Conservation (phyloP, 2,888 invertebrate species). For the Mesorhabditis sp. region DNA sequence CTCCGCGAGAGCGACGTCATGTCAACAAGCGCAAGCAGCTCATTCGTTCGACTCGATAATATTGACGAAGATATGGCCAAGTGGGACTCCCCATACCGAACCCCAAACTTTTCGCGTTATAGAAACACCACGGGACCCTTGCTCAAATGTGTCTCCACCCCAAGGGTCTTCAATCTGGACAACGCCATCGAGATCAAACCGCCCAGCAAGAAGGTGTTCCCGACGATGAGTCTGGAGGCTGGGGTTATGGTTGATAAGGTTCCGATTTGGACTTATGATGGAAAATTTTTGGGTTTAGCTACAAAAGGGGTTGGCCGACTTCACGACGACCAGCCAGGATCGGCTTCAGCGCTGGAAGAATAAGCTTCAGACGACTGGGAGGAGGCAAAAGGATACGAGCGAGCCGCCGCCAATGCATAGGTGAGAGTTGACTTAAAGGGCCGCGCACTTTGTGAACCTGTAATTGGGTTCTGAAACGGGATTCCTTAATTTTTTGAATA, state of each 20-base stretch:
- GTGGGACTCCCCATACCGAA: not conserved
- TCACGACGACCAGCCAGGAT: not conserved
- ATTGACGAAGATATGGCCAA: slow-evolving; percentile 1
- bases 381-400: not conserved
- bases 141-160: not conserved
- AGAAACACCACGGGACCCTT: not conserved
- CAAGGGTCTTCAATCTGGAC: not conserved
- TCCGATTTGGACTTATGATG: too few species aligned
- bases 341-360: slow-evolving; percentile 3
- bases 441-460: too few species aligned
- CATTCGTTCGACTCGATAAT: not conserved
- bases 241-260: not conserved
- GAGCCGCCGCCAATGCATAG: slow-evolving; percentile 6
- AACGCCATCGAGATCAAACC: slow-evolving; percentile 4
- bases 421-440: not conserved
- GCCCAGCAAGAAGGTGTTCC: slow-evolving; percentile 1
- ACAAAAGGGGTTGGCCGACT: not conserved
- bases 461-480: too few species aligned
- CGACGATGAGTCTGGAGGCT: not conserved
- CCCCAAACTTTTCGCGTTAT: not conserved
- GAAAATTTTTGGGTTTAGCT: not conserved
- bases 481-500: too few species aligned
- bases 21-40: slow-evolving; percentile 5
- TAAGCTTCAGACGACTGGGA: slow-evolving; percentile 1
- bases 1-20: not conserved